Conservation (phyloP, 2,113 vertebrate genomes). For the Dicentrarchus labrax region DNA sequence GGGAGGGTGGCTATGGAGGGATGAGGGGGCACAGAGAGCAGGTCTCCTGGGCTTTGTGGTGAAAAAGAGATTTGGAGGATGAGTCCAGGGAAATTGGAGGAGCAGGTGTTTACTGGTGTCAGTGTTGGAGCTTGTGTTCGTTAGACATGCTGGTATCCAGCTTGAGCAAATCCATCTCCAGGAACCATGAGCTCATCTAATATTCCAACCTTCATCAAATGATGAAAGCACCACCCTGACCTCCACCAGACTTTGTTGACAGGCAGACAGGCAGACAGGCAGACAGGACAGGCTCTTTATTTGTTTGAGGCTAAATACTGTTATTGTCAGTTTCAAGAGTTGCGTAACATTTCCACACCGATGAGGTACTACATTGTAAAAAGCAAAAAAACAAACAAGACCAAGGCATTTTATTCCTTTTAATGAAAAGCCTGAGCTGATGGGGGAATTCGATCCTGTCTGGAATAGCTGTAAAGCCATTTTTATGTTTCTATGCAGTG, state of each 20-base stretch:
- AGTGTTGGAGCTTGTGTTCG: constrained; percentile 18
- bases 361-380: constrained; percentile 39
- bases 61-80: constrained; percentile 43
- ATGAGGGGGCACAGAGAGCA: constrained; percentile 33
- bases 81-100: constrained; percentile 42
- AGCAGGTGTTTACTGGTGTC: constrained; percentile 67
- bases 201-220: constrained; percentile 34
- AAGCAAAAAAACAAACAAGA: constrained; percentile 24
- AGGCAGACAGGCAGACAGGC: constrained; percentile 46
- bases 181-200: constrained; percentile 65
- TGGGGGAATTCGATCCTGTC: constrained; percentile 46
- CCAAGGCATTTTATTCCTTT: constrained; percentile 40
- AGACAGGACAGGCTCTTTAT: constrained; percentile 7
- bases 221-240: constrained; percentile 52
- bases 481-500: constrained; percentile 42
- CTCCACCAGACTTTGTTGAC: constrained; percentile 45
- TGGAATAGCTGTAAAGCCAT: constrained; percentile 47
- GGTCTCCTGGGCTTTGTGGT: constrained; percentile 39
- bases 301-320: constrained; percentile 33
- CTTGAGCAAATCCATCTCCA: constrained; percentile 46
- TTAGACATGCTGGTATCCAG: constrained; percentile 41
- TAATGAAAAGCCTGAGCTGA: constrained; percentile 39
- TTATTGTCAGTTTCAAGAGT: constrained; percentile 48
- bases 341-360: constrained; percentile 61
- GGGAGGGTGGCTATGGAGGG: background rate